A percentile compares a stretch with the other conserved stretches of the same genome.
phyloP scores from a whole-genome alignment of 37 sponge, comb jelly and placozoan species.

The Aplysina aerophoba region DNA sequence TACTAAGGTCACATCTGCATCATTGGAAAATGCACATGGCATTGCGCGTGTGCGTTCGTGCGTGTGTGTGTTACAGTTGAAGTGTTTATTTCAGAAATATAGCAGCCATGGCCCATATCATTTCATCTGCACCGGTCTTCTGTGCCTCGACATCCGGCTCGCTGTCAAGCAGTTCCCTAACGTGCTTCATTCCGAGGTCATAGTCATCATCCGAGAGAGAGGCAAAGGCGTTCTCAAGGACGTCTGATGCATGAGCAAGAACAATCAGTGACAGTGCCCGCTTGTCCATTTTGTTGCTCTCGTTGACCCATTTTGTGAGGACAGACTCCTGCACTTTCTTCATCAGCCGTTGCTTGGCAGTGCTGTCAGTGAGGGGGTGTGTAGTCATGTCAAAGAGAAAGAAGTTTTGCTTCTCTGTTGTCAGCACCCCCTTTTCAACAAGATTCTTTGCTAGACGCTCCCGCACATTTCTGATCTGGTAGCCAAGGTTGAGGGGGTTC shows the following conservation, averaged over 20 bases:
- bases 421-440: constrained; percentile 97
- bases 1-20: too few species aligned
- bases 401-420: constrained; percentile 99
- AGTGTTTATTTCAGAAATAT: constrained; percentile 85
- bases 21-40: too few species aligned
- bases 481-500: constrained; percentile 97
- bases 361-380: constrained; percentile 92
- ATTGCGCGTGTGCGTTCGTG: too few species aligned
- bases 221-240: constrained; percentile 95
- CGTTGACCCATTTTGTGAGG: constrained; percentile 92
- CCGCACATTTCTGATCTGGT: constrained; percentile 95
- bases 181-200: constrained; percentile 97
- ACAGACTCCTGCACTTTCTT: constrained; percentile 96
- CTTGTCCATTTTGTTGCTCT: constrained; percentile 91
- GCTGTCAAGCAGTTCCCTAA: constrained; percentile 84
- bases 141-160: constrained; percentile 93
- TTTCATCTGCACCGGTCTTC: constrained; percentile 75
- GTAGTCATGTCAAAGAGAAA: constrained; percentile 99
- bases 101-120: constrained; percentile 93
- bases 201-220: constrained; percentile 96
- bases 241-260: constrained; percentile 95
- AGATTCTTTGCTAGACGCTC: constrained; percentile 98
- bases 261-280: constrained; percentile 85
- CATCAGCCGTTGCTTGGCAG: constrained; percentile 86
- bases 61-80: background rate